Percentiles rank a stretch among this genome's conserved stretches.
Evolutionary conservation across 2,113 vertebrate species (phyloP).

Genomic region (Bujurquina vittata): DNA sequence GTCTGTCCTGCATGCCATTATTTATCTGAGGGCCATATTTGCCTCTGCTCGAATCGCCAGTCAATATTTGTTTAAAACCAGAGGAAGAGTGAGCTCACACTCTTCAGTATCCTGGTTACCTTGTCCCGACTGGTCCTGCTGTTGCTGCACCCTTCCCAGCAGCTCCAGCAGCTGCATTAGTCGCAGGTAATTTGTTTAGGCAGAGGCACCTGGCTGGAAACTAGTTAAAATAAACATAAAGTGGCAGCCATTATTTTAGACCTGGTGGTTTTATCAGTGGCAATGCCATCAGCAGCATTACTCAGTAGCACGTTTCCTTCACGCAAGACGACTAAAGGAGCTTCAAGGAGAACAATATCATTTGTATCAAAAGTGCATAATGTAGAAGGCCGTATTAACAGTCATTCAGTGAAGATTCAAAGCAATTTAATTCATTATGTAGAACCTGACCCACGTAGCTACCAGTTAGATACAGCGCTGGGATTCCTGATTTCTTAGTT

Average conservation of each 20-base stretch:
- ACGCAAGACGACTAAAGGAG: not conserved
- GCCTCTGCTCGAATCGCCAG: constrained; percentile 49
- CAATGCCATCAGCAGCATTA: not conserved
- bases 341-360: not conserved
- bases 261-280: not conserved
- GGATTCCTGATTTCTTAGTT: not conserved
- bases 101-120: constrained; percentile 79
- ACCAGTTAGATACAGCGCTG: not conserved
- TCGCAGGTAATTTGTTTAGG: constrained; percentile 20
- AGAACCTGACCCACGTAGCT: not conserved
- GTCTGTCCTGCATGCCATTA: constrained; percentile 50
- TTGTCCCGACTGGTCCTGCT: constrained; percentile 65
- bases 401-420: not conserved
- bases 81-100: constrained; percentile 54
- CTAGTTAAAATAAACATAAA: not conserved
- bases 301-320: not conserved
- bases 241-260: not conserved
- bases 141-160: constrained; percentile 48
- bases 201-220: not conserved
- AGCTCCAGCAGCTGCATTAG: constrained; percentile 22
- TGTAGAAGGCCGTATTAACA: not conserved
- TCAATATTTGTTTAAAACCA: constrained; percentile 79
- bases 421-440: not conserved
- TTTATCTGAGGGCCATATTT: constrained; percentile 64
- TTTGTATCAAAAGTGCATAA: not conserved